Percentiles rank a stretch among this genome's conserved stretches.
Evolutionary conservation across 1,140 invertebrate genomes (phyloP).

Genomic region (Euwallacea fornicatus): DNA sequence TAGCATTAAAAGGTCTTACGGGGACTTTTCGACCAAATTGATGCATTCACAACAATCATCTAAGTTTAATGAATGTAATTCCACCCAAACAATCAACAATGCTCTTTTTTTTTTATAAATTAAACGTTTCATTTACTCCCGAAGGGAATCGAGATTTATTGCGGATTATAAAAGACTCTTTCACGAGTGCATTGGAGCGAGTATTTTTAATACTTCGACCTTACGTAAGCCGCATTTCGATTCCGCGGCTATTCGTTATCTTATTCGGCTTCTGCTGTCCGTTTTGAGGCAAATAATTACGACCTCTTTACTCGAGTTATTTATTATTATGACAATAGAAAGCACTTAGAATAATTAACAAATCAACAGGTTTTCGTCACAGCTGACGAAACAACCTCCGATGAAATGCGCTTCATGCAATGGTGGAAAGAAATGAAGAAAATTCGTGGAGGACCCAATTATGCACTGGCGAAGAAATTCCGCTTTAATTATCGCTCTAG

Average conservation of each 20-base stretch:
- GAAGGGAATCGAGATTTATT: slow-evolving; percentile 8
- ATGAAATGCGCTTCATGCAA: background rate
- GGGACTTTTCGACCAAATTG: background rate
- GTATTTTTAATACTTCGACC: slow-evolving; percentile 12
- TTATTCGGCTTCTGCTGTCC: too few relatives aligned
- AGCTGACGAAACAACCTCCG: background rate
- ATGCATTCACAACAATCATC: background rate
- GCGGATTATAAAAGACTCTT: slow-evolving; percentile 12
- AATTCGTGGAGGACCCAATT: too few relatives aligned
- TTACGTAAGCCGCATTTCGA: slow-evolving; percentile 11
- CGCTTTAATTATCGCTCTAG: background rate
- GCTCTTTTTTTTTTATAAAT: background rate
- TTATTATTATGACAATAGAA: too few relatives aligned
- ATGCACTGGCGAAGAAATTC: too few relatives aligned
- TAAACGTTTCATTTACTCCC: slow-evolving; percentile 3
- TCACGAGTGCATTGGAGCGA: slow-evolving; percentile 9
- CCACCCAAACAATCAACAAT: slow-evolving; percentile 3
- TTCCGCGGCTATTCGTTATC: too few relatives aligned
- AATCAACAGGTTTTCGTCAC: too few relatives aligned
- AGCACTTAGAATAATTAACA: too few relatives aligned
- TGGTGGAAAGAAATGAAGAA: too few relatives aligned
- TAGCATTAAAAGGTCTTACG: background rate
- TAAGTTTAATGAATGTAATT: slow-evolving; percentile 8
- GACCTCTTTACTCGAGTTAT: too few relatives aligned
- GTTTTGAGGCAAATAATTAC: too few relatives aligned